Conservation (phyloP, 1,140 invertebrate species). For the Adoxophyes honmai region DNA sequence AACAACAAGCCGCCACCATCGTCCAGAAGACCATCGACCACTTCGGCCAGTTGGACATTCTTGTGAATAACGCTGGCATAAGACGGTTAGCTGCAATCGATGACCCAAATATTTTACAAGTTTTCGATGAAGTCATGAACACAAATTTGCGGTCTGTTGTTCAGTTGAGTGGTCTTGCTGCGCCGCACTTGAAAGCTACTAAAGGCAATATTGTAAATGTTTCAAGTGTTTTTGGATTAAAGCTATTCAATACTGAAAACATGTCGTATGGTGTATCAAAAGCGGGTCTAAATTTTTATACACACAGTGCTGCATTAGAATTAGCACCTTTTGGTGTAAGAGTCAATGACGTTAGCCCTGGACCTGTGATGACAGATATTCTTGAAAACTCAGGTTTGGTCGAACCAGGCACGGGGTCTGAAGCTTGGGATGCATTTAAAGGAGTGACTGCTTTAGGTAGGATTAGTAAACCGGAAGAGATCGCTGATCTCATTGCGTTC, state of each 20-base stretch:
- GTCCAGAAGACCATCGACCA: slow-evolving; percentile 75
- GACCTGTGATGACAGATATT: slow-evolving; percentile 80
- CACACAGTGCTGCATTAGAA: slow-evolving; percentile 80
- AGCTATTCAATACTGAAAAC: too few species aligned
- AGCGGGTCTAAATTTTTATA: slow-evolving; percentile 85
- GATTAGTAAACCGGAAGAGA: slow-evolving; percentile 75
- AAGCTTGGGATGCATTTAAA: not conserved
- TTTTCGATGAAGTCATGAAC: slow-evolving; percentile 82
- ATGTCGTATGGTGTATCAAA: slow-evolving; percentile 88
- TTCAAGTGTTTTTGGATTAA: slow-evolving; percentile 82
- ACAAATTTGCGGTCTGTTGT: slow-evolving; percentile 54
- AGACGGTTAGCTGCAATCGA: slow-evolving; percentile 78
- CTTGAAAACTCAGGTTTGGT: slow-evolving; percentile 59
- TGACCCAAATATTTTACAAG: slow-evolving; percentile 81
- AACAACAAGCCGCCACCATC: slow-evolving; percentile 78
- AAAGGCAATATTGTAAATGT: slow-evolving; percentile 87
- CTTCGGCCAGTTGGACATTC: slow-evolving; percentile 78
- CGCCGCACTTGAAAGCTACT: slow-evolving; percentile 21
- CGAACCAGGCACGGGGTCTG: too few species aligned
- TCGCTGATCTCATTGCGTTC: slow-evolving; percentile 84
- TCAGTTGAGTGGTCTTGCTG: slow-evolving; percentile 19
- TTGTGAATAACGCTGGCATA: slow-evolving; percentile 88
- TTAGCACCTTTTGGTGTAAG: slow-evolving; percentile 80
- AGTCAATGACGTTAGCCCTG: slow-evolving; percentile 85
- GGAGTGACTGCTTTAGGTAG: not conserved